Evolutionary conservation across 1,140 invertebrate species (phyloP), one percentile per base, ranked within the genome.

Genomic region (Paralvinella palmiformis): DNA sequence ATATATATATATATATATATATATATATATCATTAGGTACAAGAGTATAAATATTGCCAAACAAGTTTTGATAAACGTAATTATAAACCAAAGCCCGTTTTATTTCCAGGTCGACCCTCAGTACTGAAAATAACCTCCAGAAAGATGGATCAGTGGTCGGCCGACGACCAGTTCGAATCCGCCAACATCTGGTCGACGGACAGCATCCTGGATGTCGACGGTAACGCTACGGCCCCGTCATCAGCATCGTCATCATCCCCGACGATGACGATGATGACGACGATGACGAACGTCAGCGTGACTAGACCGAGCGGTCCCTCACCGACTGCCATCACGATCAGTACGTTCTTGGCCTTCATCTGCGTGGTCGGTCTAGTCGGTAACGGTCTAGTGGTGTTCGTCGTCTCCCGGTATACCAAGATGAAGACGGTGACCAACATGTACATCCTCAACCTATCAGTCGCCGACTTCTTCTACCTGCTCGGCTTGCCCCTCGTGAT

Each of bases 371-470:
- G 94, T 0, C 83, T 96, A 0, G 84, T 92, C 3, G 94, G 94
- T 4, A 98, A 98, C 76, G 90, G 91, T 0, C 83, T 97, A 17
- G 94, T 97, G 33, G 96, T 97, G 67, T 97, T 96, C 81, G 94
- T 97, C 6, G 92, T 97, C 0, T 33, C 73, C 1, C 64, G 73
- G 13, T 93, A 44, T 73, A 1, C 66, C 32, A 96, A 95, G 78
- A 96, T 96, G 94, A 93, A 97, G 76, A 97, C 94, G 0, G 94
- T 97, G 0, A 96, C 94, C 33, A 97, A 97, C 72, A 91, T 94
- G 83, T 97, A 96, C 79, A 96, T 98, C 62, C 87, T 97, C 1
- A 97, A 97, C 75, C 79, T 98, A 66, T 94, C 94, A 0, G 88
- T 98, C n/a, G 94, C 94, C 0, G 94, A 98, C 76, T 91, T 95